phyloP scores from a whole-genome alignment of 1,140 invertebrate genomes.

The Trypoxylus dichotomus region DNA sequence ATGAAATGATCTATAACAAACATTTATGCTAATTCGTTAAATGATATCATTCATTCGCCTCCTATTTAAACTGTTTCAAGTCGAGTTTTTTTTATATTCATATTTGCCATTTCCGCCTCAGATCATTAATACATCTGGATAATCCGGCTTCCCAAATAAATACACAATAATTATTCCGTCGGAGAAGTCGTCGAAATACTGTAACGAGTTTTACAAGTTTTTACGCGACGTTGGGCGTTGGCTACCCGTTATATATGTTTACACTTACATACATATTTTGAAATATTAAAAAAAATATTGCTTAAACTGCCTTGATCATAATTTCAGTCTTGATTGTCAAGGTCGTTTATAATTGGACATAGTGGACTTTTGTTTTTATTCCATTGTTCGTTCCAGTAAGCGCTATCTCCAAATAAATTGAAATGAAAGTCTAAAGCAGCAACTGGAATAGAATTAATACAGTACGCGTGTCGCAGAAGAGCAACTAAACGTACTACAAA shows the following conservation, averaged over 20 bases:
- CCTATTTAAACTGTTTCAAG: background rate
- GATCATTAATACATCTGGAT: background rate
- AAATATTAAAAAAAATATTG: background rate
- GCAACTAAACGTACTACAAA: no score
- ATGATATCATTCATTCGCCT: background rate
- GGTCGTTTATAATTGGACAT: background rate
- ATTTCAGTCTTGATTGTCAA: background rate
- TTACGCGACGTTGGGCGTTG: background rate
- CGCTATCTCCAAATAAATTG: background rate
- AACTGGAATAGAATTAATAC: no score
- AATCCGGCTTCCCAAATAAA: conserved; percentile 6
- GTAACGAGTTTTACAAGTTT: conserved; percentile 7
- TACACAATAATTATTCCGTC: background rate
- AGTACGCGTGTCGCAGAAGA: no score
- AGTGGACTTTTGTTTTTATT: background rate
- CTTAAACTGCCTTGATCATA: background rate
- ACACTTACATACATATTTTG: background rate
- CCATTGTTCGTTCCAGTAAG: background rate
- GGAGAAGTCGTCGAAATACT: background rate
- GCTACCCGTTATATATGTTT: background rate
- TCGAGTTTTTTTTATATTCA: background rate
- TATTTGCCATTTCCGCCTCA: background rate
- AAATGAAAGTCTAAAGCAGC: no score
- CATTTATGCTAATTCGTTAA: background rate
- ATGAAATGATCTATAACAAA: background rate